Base-by-base conservation (phyloP, 2,888 invertebrate genomes). In the Troides oblongomaculatus region DNA sequence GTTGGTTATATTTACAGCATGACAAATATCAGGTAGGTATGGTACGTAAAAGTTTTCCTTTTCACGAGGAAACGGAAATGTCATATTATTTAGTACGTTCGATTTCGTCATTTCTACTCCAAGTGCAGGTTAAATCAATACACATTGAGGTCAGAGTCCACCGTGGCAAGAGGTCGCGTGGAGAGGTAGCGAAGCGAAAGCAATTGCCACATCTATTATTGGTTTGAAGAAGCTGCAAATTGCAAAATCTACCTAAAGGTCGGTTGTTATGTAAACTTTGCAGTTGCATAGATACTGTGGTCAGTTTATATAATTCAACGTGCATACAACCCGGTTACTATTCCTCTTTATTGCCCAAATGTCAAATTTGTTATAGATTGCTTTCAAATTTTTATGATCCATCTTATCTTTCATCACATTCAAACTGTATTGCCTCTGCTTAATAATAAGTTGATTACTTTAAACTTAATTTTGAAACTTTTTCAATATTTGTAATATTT, bases 151-250 rank as follows among this genome's bases (percentile, higher is more conserved):
- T 70, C 66, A 63, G 58, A 61, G 61, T 59, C 60, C 59, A 70
- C 21, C 64, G 46, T 58, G 58, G 63, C 57, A 43, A 66, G 59
- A 70, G 57, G 66, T 66, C 63, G 64, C 30, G 25, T 56, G 36
- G 53, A 64, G 70, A 60, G 66, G 63, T 62, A 18, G 62, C 58
- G 60, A 66, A 64, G 70, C 70, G 70, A 70, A 70, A 70, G 70
- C 70, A 70, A 70, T 70, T 70, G 66, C 70, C 59, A 70, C 70
- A 70, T 70, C 66, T 60, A 70, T 70, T 70, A 70, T 66, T 70
- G 62, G 62, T 63, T 64, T 64, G 60, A 56, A 68, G 68, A 68
- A 59, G 68, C 50, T 21, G 46, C 69, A 61, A 36, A 23, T 70
- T 70, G 63, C 70, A 59, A 70, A 63, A 70, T 50, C 18, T 57